phyloP scores from a whole-genome alignment of 2,113 vertebrate species.

The Neoarius graeffei region DNA sequence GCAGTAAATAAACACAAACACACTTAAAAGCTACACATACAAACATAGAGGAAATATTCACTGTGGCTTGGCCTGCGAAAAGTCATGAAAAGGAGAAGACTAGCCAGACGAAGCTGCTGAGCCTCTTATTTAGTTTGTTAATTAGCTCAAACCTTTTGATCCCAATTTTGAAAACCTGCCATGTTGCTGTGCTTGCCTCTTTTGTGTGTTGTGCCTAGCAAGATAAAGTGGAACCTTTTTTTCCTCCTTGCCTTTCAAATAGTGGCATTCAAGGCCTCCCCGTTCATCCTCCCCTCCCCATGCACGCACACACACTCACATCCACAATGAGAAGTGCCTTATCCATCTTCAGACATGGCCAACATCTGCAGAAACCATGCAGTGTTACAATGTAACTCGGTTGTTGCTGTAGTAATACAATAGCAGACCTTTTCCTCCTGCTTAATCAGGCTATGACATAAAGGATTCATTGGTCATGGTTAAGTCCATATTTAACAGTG shows the following conservation, averaged over 20 bases:
- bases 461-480: constrained; percentile 62
- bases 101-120: constrained; percentile 60
- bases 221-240: constrained; percentile 67
- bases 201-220: constrained; percentile 67
- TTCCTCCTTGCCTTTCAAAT: constrained; percentile 61
- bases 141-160: constrained; percentile 79
- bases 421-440: constrained; percentile 60
- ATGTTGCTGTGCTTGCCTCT: constrained; percentile 61
- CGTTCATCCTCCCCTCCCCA: constrained; percentile 21
- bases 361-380: constrained; percentile 57
- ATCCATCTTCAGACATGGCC: constrained; percentile 58
- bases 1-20: constrained; percentile 44
- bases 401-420: constrained; percentile 55
- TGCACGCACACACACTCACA: background rate
- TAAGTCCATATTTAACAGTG: constrained; percentile 67
- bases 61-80: constrained; percentile 30
- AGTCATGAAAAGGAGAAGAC: constrained; percentile 45
- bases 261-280: constrained; percentile 54
- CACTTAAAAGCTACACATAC: constrained; percentile 36
- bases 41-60: constrained; percentile 33
- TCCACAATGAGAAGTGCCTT: constrained; percentile 50
- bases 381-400: constrained; percentile 49
- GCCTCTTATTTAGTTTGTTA: constrained; percentile 76
- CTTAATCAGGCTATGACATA: constrained; percentile 64
- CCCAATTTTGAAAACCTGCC: constrained; percentile 74